Evolutionary conservation across 1,140 invertebrate genomes (phyloP).

Genomic region (Nebria ingens): DNA sequence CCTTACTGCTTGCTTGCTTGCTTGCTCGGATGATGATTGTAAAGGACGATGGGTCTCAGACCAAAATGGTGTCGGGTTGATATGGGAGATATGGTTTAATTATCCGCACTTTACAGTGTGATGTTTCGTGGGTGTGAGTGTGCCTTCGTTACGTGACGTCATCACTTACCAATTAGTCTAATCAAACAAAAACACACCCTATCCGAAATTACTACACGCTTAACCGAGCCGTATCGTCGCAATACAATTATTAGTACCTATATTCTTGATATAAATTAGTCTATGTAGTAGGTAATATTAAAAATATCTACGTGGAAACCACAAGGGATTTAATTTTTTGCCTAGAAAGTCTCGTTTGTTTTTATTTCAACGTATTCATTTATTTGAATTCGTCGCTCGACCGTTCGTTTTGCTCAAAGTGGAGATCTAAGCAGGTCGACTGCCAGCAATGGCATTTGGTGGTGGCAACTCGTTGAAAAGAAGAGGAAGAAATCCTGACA

Average conservation of each 20-base stretch:
- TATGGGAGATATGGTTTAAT: slow-evolving; percentile 1
- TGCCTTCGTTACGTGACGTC: slow-evolving; percentile 1
- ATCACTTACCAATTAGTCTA: background rate
- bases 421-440: background rate
- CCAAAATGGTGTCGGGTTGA: too few species aligned
- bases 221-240: too few species aligned
- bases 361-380: slow-evolving; percentile 2
- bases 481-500: slow-evolving; percentile 1
- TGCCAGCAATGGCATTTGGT: background rate
- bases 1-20: too few species aligned
- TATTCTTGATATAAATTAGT: too few species aligned
- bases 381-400: background rate
- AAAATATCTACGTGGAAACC: too few species aligned
- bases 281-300: too few species aligned
- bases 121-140: too few species aligned
- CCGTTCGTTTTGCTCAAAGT: background rate
- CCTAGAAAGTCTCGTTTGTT: too few species aligned
- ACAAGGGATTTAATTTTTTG: too few species aligned
- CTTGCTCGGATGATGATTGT: too few species aligned
- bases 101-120: background rate
- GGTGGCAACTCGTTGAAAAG: background rate
- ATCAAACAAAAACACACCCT: slow-evolving; percentile 1
- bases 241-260: too few species aligned
- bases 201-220: background rate
- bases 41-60: too few species aligned